Evolutionary conservation across 2,888 invertebrate genomes (phyloP).

Genomic region (Ecdyonurus torrentis): DNA sequence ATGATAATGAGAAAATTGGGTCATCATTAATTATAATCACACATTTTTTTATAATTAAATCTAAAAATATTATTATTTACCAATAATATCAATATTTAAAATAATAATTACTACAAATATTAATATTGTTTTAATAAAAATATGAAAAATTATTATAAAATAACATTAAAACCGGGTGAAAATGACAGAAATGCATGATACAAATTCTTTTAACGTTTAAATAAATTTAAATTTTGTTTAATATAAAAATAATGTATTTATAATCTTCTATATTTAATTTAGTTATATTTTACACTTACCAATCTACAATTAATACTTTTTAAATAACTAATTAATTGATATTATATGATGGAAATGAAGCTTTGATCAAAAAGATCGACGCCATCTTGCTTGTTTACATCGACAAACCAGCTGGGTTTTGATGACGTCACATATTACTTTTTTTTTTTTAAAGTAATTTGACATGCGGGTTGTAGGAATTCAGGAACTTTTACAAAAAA

Average conservation of each 20-base stretch:
- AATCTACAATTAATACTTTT: background rate
- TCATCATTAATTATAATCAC: background rate
- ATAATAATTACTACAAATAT: too few relatives aligned
- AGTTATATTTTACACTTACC: background rate
- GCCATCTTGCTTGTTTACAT: constrained; percentile 3
- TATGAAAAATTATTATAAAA: background rate
- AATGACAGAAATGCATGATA: background rate
- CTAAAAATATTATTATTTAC: too few relatives aligned
- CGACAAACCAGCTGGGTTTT: background rate
- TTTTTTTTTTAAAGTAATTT: too few relatives aligned
- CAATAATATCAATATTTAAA: too few relatives aligned
- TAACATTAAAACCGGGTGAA: background rate
- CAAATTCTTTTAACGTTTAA: background rate
- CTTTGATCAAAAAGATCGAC: background rate
- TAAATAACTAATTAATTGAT: background rate
- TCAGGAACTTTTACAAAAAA: too few relatives aligned
- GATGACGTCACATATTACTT: background rate
- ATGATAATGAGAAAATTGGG: background rate
- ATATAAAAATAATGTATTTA: background rate
- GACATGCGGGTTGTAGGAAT: too few relatives aligned
- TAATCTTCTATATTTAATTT: background rate
- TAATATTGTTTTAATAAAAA: background rate
- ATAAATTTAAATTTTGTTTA: background rate
- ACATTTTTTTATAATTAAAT: background rate
- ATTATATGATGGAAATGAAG: background rate